A percentile compares a stretch with the other conserved stretches of the same genome.
These are phyloP conservation scores for Aphelenchoides bicaudatus DNA, from an alignment of 2,888 invertebrate genomes.

Conservation along the genomic window DNA sequence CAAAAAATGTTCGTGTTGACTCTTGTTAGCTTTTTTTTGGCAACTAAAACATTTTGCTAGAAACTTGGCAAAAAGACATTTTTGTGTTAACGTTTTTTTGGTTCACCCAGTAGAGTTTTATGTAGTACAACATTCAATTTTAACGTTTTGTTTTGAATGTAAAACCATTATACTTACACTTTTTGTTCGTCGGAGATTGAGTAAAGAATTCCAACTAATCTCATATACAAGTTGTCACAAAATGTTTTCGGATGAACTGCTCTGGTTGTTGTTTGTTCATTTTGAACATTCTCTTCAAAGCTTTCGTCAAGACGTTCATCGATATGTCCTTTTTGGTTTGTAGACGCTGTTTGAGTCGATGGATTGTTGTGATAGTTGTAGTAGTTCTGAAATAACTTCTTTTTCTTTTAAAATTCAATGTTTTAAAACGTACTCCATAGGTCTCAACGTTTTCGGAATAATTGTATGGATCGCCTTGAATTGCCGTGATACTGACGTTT, in stretches of 20 bases:
- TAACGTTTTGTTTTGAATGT: too few relatives aligned
- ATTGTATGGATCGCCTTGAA: not conserved
- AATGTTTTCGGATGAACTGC: slow-evolving; percentile 1
- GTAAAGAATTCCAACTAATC: not conserved
- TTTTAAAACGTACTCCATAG: not conserved
- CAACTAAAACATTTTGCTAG: too few relatives aligned
- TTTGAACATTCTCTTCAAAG: not conserved
- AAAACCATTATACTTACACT: too few relatives aligned
- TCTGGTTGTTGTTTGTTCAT: not conserved
- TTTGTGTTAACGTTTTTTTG: too few relatives aligned
- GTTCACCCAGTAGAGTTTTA: too few relatives aligned
- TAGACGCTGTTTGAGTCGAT: not conserved
- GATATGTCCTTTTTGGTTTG: not conserved
- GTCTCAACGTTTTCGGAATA: not conserved
- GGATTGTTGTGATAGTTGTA: not conserved
- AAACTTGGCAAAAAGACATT: too few relatives aligned
- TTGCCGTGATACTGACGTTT: not conserved
- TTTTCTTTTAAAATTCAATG: not conserved
- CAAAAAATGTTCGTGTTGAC: too few relatives aligned
- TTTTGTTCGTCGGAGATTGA: not conserved
- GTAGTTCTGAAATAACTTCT: not conserved
- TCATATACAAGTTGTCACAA: slow-evolving; percentile 1
- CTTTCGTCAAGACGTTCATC: not conserved
- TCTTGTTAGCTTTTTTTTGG: too few relatives aligned
- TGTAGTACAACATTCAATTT: too few relatives aligned